Base-by-base conservation (phyloP, 2,113 vertebrate species). In the Lagopus muta region DNA sequence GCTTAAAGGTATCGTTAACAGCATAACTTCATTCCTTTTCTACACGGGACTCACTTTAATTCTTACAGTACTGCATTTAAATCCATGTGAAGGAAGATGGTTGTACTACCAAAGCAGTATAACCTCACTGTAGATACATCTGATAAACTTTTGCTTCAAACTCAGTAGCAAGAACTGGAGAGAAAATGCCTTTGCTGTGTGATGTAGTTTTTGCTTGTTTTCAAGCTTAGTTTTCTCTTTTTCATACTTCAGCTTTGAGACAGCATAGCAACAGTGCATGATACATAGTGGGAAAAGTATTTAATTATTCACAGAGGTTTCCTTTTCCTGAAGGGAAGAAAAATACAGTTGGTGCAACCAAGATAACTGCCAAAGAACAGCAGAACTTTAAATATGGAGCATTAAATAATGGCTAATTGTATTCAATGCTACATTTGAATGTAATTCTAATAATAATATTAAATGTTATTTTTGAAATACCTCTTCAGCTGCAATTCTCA, bases 401-500 rank as follows among this genome's bases (percentile, higher is more conserved):
- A 61, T 86, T 48, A 84, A 80, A 75, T 88, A 92, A 71, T 70
- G 66, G 42, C 65, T 91, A 82, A 62, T 34, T 81, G 79, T 88
- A 76, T 74, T 85, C n/a, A 3, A 54, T 47, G 4, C 70, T 65
- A 6, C 66, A 55, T 66, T 91, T 93, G 79, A 96, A 95, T 96
- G 96, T 95, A 93, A 92, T 91, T 89, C 88, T 92, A 89, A 38
- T 86, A 82, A 74, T 79, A 70, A 73, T 34, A 96, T 90, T 96
- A 95, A 96, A 97, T 82, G 77, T 93, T 95, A 93, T 92, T 94
- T 96, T 96, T 96, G 76, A 95, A 94, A 70, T 92, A 89, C 43
- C 6, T 88, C 77, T 92, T 64, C 71, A 92, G 94, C 67, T 12
- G 87, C 54, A 47, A 3, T 62, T 78, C 20, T 89, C 12, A 1